Percentiles rank a stretch among this genome's conserved stretches.
Conservation (phyloP, 2,797 vertebrate genomes). For the Arrhamphus sclerolepis region DNA sequence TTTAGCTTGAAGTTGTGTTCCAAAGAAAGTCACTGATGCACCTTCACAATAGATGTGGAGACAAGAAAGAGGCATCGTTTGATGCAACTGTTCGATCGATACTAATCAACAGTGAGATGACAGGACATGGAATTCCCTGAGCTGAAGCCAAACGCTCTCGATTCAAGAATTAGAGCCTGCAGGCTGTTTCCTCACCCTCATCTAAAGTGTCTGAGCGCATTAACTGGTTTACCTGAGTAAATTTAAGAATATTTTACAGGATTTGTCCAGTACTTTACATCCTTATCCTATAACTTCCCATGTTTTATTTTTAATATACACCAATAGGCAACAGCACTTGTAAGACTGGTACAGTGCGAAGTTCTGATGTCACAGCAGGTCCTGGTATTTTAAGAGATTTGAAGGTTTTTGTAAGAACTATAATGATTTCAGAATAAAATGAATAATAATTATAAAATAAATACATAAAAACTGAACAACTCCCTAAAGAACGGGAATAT, state of each 20-base stretch:
- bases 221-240: not conserved
- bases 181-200: constrained; percentile 11
- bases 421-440: too few relatives aligned
- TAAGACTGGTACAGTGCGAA: too few relatives aligned
- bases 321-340: too few relatives aligned
- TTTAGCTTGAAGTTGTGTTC: constrained; percentile 20
- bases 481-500: too few relatives aligned
- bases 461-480: too few relatives aligned
- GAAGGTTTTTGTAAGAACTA: too few relatives aligned
- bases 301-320: too few relatives aligned
- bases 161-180: constrained; percentile 36
- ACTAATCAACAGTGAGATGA: constrained; percentile 81
- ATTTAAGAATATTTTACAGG: not conserved
- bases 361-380: too few relatives aligned
- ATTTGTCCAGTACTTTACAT: not conserved
- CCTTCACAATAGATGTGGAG: constrained; percentile 72
- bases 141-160: constrained; percentile 42
- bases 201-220: constrained; percentile 8
- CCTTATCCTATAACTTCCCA: not conserved
- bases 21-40: constrained; percentile 70
- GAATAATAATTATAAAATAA: too few relatives aligned
- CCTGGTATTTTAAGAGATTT: too few relatives aligned
- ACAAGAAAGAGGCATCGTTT: constrained; percentile 80
- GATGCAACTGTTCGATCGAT: constrained; percentile 83
- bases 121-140: constrained; percentile 70